Evolutionary conservation across 1,140 invertebrate genomes (phyloP).

Genomic region (Conus betulinus): DNA sequence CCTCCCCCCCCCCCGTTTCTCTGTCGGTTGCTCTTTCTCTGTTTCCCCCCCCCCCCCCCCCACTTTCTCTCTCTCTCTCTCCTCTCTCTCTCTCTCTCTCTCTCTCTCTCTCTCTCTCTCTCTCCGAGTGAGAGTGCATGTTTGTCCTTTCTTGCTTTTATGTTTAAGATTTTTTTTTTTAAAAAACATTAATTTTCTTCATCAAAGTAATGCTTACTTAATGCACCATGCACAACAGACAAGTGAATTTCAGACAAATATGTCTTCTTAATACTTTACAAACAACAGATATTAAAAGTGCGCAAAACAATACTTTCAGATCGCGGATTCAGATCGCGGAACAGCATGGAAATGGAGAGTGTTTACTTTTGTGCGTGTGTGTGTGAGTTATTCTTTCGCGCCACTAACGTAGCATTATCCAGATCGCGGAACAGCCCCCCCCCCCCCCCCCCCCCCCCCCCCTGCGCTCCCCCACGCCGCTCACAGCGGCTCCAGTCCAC

Average conservation of each 20-base stretch:
- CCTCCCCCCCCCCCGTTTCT: too few species aligned
- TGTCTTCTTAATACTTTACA: background rate
- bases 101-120: conserved; percentile 16
- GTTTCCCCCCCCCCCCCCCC: conserved; percentile 19
- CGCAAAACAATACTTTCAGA: too few species aligned
- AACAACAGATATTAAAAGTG: too few species aligned
- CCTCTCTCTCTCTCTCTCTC: conserved; percentile 15
- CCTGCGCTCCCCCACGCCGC: too few species aligned
- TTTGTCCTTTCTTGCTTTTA: background rate
- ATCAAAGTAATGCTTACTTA: background rate
- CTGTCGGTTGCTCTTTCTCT: conserved; percentile 6
- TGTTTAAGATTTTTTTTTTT: background rate
- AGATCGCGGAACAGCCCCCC: too few species aligned
- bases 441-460: too few species aligned
- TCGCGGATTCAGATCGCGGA: too few species aligned
- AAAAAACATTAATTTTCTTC: background rate
- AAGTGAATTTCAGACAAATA: background rate
- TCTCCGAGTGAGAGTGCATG: background rate
- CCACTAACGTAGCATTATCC: too few species aligned
- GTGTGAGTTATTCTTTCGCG: too few species aligned
- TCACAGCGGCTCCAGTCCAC: too few species aligned
- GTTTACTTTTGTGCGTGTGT: too few species aligned
- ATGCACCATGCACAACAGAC: background rate
- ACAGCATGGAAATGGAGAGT: too few species aligned
- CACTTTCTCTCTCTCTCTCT: background rate